These are phyloP conservation scores for Notolabrus celidotus DNA, from an alignment of 2,797 vertebrate genomes.

Conservation along the genomic window DNA sequence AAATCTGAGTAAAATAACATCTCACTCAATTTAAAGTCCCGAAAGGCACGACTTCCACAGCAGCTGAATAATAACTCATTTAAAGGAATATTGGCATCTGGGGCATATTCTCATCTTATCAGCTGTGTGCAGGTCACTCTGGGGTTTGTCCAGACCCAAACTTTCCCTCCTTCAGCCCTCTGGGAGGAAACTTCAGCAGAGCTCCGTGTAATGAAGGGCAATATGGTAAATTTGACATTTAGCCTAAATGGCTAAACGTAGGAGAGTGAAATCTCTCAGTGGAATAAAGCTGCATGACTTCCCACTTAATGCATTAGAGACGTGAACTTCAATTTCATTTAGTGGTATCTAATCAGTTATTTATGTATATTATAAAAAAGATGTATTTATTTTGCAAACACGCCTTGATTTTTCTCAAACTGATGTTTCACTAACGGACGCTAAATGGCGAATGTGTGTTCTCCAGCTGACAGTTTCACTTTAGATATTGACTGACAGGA, in stretches of 20 bases:
- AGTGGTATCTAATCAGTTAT: not conserved
- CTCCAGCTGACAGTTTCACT: constrained; percentile 39
- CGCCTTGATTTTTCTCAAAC: too few species aligned
- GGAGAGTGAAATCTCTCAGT: constrained; percentile 1
- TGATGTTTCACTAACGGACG: too few species aligned
- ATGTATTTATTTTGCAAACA: not conserved
- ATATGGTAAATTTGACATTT: constrained; percentile 61
- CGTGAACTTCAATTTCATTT: constrained; percentile 19
- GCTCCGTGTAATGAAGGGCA: constrained; percentile 36
- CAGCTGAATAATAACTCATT: not conserved
- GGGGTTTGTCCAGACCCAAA: not conserved
- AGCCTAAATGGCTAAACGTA: constrained; percentile 21
- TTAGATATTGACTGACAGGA: constrained; percentile 24
- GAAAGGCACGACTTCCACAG: not conserved
- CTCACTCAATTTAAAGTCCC: not conserved
- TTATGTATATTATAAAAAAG: too few species aligned
- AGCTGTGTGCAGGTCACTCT: not conserved
- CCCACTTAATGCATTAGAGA: not conserved
- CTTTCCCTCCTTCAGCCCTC: not conserved
- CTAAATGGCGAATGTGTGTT: constrained; percentile 33
- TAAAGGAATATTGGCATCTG: not conserved
- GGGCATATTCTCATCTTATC: not conserved
- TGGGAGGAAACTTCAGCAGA: constrained; percentile 39
- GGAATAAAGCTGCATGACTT: not conserved
- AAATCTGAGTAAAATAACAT: not conserved